Conservation (phyloP, 2,888 invertebrate genomes). For the Hirtodrosophila histrioides region DNA sequence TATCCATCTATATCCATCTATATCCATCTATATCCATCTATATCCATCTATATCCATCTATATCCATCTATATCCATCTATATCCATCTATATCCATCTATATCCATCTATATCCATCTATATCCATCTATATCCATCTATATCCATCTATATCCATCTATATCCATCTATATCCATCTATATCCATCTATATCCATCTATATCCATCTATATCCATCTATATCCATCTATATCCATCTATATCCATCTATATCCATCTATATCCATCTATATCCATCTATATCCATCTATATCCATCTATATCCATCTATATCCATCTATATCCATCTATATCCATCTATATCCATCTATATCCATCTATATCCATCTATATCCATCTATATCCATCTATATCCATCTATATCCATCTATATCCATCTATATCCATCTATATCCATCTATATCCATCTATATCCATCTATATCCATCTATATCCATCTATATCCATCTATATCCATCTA, state of each 20-base stretch:
- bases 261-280: conserved; percentile 1
- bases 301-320: neutral
- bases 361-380: neutral
- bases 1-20: too few species aligned
- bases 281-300: neutral
- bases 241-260: neutral
- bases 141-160: neutral
- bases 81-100: neutral
- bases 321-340: neutral
- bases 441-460: too few species aligned
- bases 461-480: too few species aligned
- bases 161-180: neutral
- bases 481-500: too few species aligned
- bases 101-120: neutral
- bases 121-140: neutral
- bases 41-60: neutral
- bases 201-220: neutral
- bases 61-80: neutral
- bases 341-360: neutral
- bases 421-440: too few species aligned
- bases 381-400: neutral
- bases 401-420: neutral
- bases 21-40: too few species aligned
- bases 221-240: neutral
- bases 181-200: neutral